Conservation (phyloP, 2,797 vertebrate species). For the Parotocinclus haroldoi region DNA sequence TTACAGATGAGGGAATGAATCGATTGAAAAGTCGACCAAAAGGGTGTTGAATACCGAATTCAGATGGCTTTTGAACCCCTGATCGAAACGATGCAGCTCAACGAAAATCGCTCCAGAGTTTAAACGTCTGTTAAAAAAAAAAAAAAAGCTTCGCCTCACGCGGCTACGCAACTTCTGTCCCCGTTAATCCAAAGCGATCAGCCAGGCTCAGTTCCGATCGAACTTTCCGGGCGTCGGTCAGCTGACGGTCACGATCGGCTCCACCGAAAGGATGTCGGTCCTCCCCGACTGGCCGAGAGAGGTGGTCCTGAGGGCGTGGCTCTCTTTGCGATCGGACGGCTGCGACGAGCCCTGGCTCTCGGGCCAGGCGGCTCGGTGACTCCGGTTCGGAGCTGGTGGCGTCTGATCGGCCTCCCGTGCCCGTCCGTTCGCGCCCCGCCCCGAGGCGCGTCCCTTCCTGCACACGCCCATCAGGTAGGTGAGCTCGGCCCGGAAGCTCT, state of each 20-base stretch:
- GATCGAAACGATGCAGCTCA: too few species aligned
- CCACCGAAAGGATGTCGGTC: slow-evolving; percentile 78
- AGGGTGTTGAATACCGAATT: too few species aligned
- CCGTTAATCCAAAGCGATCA: too few species aligned
- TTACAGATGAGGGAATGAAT: too few species aligned
- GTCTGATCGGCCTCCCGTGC: slow-evolving; percentile 44
- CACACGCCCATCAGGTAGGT: slow-evolving; percentile 79
- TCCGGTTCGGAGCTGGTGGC: slow-evolving; percentile 48
- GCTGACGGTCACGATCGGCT: slow-evolving; percentile 76
- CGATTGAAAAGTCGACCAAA: too few species aligned
- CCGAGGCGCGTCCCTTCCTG: slow-evolving; percentile 51
- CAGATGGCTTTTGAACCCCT: too few species aligned
- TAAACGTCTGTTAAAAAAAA: too few species aligned
- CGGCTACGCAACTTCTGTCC: too few species aligned
- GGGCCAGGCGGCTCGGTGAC: slow-evolving; percentile 75
- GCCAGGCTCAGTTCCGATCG: too few species aligned
- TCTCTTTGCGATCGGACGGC: slow-evolving; percentile 55
- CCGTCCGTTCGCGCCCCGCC: slow-evolving; percentile 5
- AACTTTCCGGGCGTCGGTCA: slow-evolving; percentile 52
- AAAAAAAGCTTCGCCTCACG: too few species aligned
- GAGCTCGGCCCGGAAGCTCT: slow-evolving; percentile 81
- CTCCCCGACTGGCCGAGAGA: slow-evolving; percentile 70
- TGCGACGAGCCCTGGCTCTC: slow-evolving; percentile 56
- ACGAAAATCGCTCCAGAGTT: too few species aligned
- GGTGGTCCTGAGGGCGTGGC: slow-evolving; percentile 62